These are phyloP conservation scores for Porites lobata DNA, from an alignment of 92 coral and sea anemone genomes.

Conservation along the genomic window DNA sequence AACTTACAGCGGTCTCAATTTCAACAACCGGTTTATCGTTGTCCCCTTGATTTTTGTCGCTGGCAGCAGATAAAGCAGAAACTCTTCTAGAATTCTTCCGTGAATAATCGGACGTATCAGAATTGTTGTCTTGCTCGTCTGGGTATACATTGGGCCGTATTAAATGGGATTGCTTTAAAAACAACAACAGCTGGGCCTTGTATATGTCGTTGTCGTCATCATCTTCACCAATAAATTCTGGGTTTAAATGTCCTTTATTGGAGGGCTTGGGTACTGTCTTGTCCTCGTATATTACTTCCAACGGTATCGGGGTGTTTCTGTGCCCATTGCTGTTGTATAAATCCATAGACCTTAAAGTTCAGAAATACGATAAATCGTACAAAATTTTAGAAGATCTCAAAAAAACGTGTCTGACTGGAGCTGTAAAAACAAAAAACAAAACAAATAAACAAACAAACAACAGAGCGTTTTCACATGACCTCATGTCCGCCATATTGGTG, in stretches of 20 bases:
- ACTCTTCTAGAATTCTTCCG: slow-evolving; percentile 59
- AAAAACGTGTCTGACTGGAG: no score
- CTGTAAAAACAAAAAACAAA: no score
- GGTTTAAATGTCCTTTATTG: slow-evolving; percentile 71
- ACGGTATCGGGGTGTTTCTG: slow-evolving; percentile 54
- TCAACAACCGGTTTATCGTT: background rate
- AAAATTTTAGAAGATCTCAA: no score
- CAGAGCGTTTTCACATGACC: no score
- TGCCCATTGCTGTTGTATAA: slow-evolving; percentile 26
- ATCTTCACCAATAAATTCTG: slow-evolving; percentile 81
- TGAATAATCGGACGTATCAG: slow-evolving; percentile 73
- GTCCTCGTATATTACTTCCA: slow-evolving; percentile 79
- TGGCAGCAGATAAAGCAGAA: slow-evolving; percentile 54
- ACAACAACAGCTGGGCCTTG: slow-evolving; percentile 87
- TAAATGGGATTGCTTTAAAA: slow-evolving; percentile 89
- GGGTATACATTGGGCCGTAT: slow-evolving; percentile 66
- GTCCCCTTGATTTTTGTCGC: slow-evolving; percentile 9
- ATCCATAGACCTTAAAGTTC: background rate
- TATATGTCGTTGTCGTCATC: slow-evolving; percentile 94
- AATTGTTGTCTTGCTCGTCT: slow-evolving; percentile 70
- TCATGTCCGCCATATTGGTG: no score
- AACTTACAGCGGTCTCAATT: slow-evolving; percentile 8
- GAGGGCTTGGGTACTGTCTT: slow-evolving; percentile 46
- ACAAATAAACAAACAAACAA: background rate
- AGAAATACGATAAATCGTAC: background rate